Conservation (phyloP, 2,113 vertebrate genomes). For the Phainopepla nitens region DNA sequence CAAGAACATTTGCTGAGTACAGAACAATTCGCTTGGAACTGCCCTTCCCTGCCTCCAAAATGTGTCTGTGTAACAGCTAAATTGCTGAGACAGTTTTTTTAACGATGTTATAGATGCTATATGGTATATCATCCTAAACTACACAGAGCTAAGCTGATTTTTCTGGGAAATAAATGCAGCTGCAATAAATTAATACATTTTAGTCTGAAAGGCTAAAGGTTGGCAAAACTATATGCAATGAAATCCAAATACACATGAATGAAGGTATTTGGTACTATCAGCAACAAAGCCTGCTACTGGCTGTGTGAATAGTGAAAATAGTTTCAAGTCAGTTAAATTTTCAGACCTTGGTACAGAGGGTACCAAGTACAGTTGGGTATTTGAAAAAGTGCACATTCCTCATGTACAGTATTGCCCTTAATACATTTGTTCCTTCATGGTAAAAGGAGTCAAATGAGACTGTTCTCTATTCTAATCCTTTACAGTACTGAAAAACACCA, state of each 20-base stretch:
- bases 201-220: neutral
- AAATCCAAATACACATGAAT: neutral
- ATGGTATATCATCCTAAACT: neutral
- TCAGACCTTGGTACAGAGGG: neutral
- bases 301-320: neutral
- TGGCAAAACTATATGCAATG: neutral
- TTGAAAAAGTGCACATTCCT: neutral
- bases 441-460: neutral
- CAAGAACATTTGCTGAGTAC: neutral
- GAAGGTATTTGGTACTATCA: neutral
- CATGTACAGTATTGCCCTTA: neutral
- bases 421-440: neutral
- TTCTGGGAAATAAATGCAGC: neutral
- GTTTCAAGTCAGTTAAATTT: neutral
- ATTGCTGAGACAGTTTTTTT: neutral
- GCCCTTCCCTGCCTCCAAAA: neutral
- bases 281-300: neutral
- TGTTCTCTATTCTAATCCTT: neutral
- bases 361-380: neutral
- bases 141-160: neutral
- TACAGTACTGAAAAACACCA: neutral
- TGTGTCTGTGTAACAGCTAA: neutral
- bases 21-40: accelerated
- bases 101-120: neutral
- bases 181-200: neutral